Base-by-base conservation (phyloP, 2,797 vertebrate genomes). In the Rhynchotus rufescens region DNA sequence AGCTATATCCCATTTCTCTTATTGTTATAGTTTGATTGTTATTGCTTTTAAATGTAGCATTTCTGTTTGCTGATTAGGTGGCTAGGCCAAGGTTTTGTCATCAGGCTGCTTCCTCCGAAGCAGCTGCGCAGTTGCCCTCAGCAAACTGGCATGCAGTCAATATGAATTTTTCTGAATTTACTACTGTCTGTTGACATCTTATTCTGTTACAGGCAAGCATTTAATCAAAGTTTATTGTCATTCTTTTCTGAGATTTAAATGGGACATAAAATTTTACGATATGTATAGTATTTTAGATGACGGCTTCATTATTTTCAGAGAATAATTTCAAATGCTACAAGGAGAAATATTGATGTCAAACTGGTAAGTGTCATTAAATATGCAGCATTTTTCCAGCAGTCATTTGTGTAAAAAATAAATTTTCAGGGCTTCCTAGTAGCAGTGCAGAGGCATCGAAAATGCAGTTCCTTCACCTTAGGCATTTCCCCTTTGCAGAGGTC, bases 201-300 rank as follows among this genome's bases (percentile, higher is more conserved):
- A 93, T 40, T 97, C 87, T 96, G 90, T 93, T 96, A 89, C 91
- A 47, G 82, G 93, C 93, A 97, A 96, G 92, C 92, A 97, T 96
- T 97, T 97, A 96, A 95, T 97, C 96, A 97, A 96, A 76, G 36
- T 97, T 98, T 97, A 97, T 97, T 97, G 96, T 93, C 93, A 95
- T 96, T 97, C 84, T 96, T 97, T 96, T 94, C 95, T 89, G 84
- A 96, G 94, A 96, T 97, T 98, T 97, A 97, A 98, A 90, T 95
- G 96, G 93, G 66, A 95, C 22, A 95, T 98, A 97, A 97, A 96
- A 94, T 97, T 96, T 97, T 97, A 97, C 66, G 94, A 93, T 87
- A 94, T 26, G 6, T 79, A 69, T 84, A 96, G 91, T 97, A 95
- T 97, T 97, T 97, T 97, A 64, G 60, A 94, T 97, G 97, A 96